Evolutionary conservation across 1,140 invertebrate genomes (phyloP).

Genomic region (Anastrepha ludens): DNA sequence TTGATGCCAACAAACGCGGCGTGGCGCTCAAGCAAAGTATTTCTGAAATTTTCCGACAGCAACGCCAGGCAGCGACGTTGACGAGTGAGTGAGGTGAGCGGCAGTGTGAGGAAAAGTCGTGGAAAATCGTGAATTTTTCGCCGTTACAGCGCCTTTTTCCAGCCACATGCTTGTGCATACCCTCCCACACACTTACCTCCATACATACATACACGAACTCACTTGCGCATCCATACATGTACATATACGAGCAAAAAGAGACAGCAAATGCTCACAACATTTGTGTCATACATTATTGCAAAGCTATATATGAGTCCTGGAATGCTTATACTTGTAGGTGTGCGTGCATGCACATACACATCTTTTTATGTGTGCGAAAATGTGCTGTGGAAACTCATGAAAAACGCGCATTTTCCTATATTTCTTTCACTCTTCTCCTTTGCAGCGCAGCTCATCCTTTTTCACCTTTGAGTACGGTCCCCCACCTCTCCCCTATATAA

Average conservation of each 20-base stretch:
- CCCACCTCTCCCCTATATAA: background rate
- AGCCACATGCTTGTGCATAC: background rate
- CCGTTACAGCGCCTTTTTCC: background rate
- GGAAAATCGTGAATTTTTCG: conserved; percentile 48
- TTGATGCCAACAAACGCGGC: background rate
- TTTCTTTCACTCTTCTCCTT: conserved; percentile 34
- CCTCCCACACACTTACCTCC: background rate
- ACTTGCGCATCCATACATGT: background rate
- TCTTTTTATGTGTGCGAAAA: background rate
- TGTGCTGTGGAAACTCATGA: background rate
- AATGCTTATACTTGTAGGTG: background rate
- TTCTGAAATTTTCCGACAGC: conserved; percentile 3
- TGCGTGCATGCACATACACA: background rate
- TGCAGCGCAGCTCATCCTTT: background rate
- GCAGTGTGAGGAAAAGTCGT: conserved; percentile 23
- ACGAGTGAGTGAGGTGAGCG: background rate
- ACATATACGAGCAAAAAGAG: conserved; percentile 8
- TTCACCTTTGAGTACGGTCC: background rate
- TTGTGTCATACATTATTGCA: conserved; percentile 7
- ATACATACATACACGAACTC: background rate
- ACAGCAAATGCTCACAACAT: conserved; percentile 17
- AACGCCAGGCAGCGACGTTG: background rate
- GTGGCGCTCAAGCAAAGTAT: background rate
- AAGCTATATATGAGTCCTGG: background rate
- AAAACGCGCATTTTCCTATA: conserved; percentile 19